Evolutionary conservation across 2,113 vertebrate genomes (phyloP).

Genomic region (Corvus hawaiiensis): DNA sequence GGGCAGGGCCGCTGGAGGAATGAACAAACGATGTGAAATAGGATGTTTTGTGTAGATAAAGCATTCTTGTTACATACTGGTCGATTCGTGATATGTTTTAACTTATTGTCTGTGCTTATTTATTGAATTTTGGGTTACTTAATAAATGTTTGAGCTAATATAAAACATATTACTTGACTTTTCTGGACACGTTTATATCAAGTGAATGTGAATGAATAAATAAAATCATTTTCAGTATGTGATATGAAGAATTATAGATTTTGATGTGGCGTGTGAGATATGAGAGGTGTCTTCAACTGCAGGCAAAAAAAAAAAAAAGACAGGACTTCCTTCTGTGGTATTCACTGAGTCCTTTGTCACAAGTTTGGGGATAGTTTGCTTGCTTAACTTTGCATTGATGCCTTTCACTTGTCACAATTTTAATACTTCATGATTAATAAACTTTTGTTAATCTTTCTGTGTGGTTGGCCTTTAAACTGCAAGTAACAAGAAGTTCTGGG

Average conservation of each 20-base stretch:
- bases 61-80: constrained; percentile 94
- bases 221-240: constrained; percentile 96
- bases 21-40: constrained; percentile 91
- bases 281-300: constrained; percentile 29
- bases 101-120: constrained; percentile 97
- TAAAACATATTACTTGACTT: constrained; percentile 87
- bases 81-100: constrained; percentile 97
- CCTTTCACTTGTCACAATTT: constrained; percentile 54
- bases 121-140: constrained; percentile 90
- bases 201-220: constrained; percentile 91
- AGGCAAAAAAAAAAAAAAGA: constrained; percentile 19
- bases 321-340: not conserved
- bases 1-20: constrained; percentile 80
- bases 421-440: constrained; percentile 62
- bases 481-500: fast-evolving
- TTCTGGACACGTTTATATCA: constrained; percentile 92
- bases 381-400: constrained; percentile 56
- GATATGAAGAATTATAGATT: constrained; percentile 66
- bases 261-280: constrained; percentile 56
- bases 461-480: not conserved
- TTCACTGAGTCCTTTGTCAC: constrained; percentile 25
- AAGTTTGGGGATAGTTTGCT: constrained; percentile 55
- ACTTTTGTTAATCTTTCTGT: constrained; percentile 63
- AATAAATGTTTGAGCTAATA: constrained; percentile 96
- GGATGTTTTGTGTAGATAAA: constrained; percentile 98